Percentiles rank a stretch among this genome's conserved stretches.
Evolutionary conservation across 2,113 vertebrate species (phyloP).

Genomic region (Psophia crepitans): DNA sequence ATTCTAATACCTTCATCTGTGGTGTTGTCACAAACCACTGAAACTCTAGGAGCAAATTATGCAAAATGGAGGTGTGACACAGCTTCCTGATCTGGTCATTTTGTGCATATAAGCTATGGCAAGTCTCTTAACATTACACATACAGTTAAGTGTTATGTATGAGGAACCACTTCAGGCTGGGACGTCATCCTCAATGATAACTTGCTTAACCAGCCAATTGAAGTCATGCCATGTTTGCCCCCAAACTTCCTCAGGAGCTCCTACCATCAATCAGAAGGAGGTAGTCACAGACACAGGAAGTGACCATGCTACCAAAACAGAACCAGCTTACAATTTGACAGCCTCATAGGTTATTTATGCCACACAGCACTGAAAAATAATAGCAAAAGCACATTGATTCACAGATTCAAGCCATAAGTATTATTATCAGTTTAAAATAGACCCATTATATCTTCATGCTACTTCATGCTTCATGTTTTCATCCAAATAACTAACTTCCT

Average conservation of each 20-base stretch:
- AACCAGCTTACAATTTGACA: neutral
- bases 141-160: neutral
- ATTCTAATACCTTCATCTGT: neutral
- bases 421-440: neutral
- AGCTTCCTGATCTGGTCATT: conserved; percentile 29
- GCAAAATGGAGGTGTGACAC: conserved; percentile 5
- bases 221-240: neutral
- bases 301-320: neutral
- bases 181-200: neutral
- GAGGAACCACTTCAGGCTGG: neutral
- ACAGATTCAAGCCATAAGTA: neutral
- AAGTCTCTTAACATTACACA: neutral
- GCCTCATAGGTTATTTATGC: neutral
- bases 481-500: neutral
- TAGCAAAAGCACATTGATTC: neutral
- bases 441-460: neutral
- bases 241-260: conserved; percentile 11
- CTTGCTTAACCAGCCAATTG: neutral
- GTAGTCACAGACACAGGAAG: conserved; percentile 37
- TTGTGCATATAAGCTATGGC: neutral
- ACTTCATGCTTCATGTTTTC: neutral
- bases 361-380: neutral
- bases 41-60: conserved; percentile 21
- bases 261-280: neutral
- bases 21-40: neutral